Conservation (phyloP, 2,797 vertebrate genomes). For the Myiotriccus ornatus region DNA sequence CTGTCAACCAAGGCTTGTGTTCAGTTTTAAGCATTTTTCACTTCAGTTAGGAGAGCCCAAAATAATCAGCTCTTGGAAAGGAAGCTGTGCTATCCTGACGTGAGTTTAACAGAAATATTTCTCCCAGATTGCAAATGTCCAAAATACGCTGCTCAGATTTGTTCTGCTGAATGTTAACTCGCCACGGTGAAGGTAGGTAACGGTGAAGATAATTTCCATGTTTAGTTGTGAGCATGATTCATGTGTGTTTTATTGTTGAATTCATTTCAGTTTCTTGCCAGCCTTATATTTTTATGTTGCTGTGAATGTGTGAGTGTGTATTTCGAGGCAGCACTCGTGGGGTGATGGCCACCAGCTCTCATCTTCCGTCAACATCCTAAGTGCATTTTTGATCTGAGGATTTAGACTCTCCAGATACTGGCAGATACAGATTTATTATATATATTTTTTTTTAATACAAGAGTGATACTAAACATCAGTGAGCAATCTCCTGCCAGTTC, state of each 20-base stretch:
- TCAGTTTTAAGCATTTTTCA: constrained; percentile 50
- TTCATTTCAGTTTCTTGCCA: constrained; percentile 3
- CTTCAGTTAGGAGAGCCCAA: constrained; percentile 8
- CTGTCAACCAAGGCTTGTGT: constrained; percentile 43
- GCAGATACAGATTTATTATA: not conserved
- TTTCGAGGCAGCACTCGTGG: not conserved
- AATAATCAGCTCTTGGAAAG: constrained; percentile 37
- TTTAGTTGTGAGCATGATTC: constrained; percentile 10
- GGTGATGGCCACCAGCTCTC: not conserved
- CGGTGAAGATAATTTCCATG: constrained; percentile 20
- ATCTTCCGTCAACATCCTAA: not conserved
- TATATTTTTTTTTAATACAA: not conserved
- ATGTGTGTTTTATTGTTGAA: not conserved
- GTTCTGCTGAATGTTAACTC: constrained; percentile 40
- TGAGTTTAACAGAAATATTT: constrained; percentile 2
- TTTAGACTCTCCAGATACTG: not conserved
- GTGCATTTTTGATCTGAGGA: not conserved
- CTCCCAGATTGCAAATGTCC: constrained; percentile 16
- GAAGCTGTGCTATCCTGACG: constrained; percentile 16
- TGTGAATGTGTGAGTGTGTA: not conserved
- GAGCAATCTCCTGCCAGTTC: not conserved
- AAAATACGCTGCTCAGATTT: not conserved
- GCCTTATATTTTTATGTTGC: not conserved
- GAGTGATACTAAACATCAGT: not conserved
- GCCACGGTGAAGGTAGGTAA: constrained; percentile 12